Conservation (phyloP, 2,797 vertebrate genomes). For the Myotis daubentonii region DNA sequence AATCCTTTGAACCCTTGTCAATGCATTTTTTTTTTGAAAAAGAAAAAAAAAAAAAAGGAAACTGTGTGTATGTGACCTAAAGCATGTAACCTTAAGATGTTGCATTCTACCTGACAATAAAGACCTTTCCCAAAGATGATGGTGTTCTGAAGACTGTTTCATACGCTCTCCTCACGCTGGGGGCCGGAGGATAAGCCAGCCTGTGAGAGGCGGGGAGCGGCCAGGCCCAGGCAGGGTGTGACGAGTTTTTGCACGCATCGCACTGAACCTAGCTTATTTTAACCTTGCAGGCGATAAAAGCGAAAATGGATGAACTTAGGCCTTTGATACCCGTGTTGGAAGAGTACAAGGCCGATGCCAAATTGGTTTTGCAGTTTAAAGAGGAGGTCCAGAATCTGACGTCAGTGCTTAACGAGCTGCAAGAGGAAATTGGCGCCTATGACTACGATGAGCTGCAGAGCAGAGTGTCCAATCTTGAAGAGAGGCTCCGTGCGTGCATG, state of each 20-base stretch:
- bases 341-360: constrained; percentile 99
- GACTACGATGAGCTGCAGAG: constrained; percentile 99
- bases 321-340: constrained; percentile 99
- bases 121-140: constrained; percentile 99
- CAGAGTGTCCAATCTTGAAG: constrained; percentile 99
- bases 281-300: constrained; percentile 99
- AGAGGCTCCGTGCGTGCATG: constrained; percentile 99
- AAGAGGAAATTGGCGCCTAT: constrained; percentile 99
- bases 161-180: constrained; percentile 86
- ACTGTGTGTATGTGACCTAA: constrained; percentile 99
- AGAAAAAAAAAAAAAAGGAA: constrained; percentile 86
- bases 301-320: constrained; percentile 99
- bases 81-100: constrained; percentile 99
- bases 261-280: constrained; percentile 99
- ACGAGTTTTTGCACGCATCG: constrained; percentile 91
- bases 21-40: constrained; percentile 90
- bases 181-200: constrained; percentile 76
- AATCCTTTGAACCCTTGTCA: constrained; percentile 94
- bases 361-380: constrained; percentile 99
- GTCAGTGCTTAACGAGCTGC: constrained; percentile 98
- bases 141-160: constrained; percentile 97
- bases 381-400: constrained; percentile 99
- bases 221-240: constrained; percentile 89
- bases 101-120: constrained; percentile 99
- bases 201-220: constrained; percentile 75